Conservation (phyloP, 1,140 invertebrate genomes). For the Rhagoletis zephyria region DNA sequence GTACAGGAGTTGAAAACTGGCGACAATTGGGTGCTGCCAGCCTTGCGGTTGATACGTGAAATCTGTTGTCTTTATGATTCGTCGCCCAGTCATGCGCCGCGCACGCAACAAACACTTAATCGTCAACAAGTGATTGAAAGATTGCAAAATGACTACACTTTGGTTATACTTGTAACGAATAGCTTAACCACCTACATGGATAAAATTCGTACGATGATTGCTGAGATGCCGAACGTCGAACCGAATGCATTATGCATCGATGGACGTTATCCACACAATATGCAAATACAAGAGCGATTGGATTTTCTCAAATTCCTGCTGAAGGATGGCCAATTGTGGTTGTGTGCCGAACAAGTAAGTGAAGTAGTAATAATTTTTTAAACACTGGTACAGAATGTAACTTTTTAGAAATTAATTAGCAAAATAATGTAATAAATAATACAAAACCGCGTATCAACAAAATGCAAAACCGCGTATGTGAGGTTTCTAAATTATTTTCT, state of each 20-base stretch:
- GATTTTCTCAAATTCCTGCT: constrained; percentile 93
- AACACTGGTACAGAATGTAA: too few relatives aligned
- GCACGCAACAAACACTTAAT: constrained; percentile 79
- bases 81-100: constrained; percentile 80
- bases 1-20: constrained; percentile 93
- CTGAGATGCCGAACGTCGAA: constrained; percentile 84
- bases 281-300: constrained; percentile 94
- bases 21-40: constrained; percentile 91
- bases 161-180: constrained; percentile 94
- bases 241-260: constrained; percentile 88
- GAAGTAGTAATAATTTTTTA: neutral
- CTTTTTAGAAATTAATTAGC: too few relatives aligned
- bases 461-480: too few relatives aligned
- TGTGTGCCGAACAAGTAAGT: constrained; percentile 88
- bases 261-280: constrained; percentile 90
- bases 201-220: constrained; percentile 81
- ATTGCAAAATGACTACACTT: constrained; percentile 91
- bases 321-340: constrained; percentile 95
- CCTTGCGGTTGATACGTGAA: constrained; percentile 95
- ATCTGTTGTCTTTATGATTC: constrained; percentile 95
- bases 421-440: too few relatives aligned
- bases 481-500: too few relatives aligned
- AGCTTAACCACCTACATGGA: constrained; percentile 95
- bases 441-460: too few relatives aligned
- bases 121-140: constrained; percentile 89